Base-by-base conservation (phyloP, 2,113 vertebrate species). In the Cettia cetti region DNA sequence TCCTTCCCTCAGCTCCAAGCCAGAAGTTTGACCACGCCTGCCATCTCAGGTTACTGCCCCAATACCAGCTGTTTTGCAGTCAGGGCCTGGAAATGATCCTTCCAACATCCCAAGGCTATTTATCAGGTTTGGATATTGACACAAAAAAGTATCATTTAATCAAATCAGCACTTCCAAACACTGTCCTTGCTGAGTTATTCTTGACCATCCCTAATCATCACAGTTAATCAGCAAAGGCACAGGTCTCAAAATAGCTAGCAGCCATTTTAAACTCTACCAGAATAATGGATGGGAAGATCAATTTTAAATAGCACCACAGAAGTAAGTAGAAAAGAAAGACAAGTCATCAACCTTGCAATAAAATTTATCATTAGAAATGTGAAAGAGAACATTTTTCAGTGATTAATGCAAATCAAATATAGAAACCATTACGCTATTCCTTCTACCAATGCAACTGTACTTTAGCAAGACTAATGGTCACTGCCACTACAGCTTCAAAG, bases 341-440 rank as follows among this genome's bases (percentile, higher is more conserved):
- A 89, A 78, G 80, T 79, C 86, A 65, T 92, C 92, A 89, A 59
- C 57, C 66, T 93, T 77, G 45, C 35, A 94, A 75, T 96, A 93
- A 92, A 85, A 74, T 94, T 86, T 86, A 89, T 78, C 80, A 92
- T 70, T 83, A 86, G 64, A 81, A 86, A 71, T 74, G 64, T 28
- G 86, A 90, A 89, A 6, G 4, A 15, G 95, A 95, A 84, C 68
- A 83, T 40, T 81, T 52, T 83, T 78, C 26, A 1, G 22, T 78
- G 80, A 92, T 89, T 83, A 89, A 96, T 64, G 26, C 0, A 4
- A 4, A 28, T 86, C 72, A 93, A 78, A 96, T 94, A 95, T 86
- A 96, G 95, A 89, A 93, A 35, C 75, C 63, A 66, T 84, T 60
- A 70, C 1, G 6, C 52, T 44, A 53, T 42, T 86, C 24, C 40